Evolutionary conservation across 64 coral and sea anemone species (phyloP).

Genomic region (Orbicella faveolata): DNA sequence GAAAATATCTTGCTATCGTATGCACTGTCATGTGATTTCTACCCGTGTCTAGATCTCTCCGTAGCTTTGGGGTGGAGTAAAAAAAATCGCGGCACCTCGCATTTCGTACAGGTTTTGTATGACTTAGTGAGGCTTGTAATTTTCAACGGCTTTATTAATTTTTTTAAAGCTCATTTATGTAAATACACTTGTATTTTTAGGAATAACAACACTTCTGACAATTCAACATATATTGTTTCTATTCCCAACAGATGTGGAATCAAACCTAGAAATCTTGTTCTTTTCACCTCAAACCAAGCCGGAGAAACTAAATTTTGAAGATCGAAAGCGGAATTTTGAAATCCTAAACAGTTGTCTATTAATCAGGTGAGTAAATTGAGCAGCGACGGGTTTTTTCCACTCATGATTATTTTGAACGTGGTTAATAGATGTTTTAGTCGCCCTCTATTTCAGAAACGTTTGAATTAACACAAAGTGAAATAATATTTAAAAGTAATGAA

Average conservation of each 20-base stretch:
- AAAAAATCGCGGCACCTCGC: background rate
- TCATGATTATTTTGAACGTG: no score
- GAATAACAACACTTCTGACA: background rate
- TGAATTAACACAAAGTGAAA: background rate
- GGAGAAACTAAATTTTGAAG: background rate
- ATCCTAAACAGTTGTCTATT: background rate
- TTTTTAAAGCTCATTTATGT: background rate
- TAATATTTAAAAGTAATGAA: no score
- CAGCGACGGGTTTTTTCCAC: background rate
- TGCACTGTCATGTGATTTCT: background rate
- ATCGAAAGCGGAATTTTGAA: slow-evolving; percentile 17
- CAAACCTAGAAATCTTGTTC: background rate
- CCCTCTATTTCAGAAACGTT: background rate
- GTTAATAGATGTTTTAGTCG: no score
- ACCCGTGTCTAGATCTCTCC: background rate
- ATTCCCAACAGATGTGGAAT: slow-evolving; percentile 5
- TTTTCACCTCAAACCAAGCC: background rate
- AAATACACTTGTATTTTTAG: background rate
- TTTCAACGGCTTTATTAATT: background rate
- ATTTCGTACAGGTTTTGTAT: background rate
- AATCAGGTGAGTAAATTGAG: slow-evolving; percentile 1
- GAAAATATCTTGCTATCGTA: background rate
- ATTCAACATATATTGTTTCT: slow-evolving; percentile 3
- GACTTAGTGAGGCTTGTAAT: background rate
- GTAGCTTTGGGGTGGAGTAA: background rate